A percentile compares a stretch with the other conserved stretches of the same genome.
Conservation (phyloP, 2,888 invertebrate genomes). For the Tetragonula carbonaria region DNA sequence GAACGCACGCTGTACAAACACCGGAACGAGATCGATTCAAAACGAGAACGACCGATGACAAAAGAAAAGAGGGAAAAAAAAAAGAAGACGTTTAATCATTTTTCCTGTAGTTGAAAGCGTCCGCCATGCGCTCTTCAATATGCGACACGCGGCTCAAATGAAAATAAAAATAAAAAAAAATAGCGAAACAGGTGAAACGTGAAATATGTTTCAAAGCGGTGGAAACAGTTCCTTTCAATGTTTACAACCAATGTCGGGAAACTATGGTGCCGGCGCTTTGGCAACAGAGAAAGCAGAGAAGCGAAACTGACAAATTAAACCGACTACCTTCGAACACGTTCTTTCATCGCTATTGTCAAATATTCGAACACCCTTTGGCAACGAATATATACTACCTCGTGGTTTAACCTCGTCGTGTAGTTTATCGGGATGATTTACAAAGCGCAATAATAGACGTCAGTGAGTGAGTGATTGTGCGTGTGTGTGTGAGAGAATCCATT, state of each 20-base stretch:
- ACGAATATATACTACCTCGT: background rate
- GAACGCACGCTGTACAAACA: too few relatives aligned
- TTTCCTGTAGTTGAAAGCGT: too few relatives aligned
- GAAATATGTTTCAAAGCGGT: background rate
- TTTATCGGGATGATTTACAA: background rate
- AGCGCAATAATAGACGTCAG: background rate
- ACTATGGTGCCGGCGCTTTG: background rate
- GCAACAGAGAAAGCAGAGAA: background rate
- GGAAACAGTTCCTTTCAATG: background rate
- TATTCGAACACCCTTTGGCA: background rate
- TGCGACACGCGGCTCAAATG: too few relatives aligned
- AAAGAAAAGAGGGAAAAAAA: background rate
- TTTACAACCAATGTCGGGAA: background rate
- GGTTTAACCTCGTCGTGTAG: background rate
- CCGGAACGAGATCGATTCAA: too few relatives aligned
- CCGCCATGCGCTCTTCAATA: too few relatives aligned
- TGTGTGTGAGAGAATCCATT: constrained; percentile 4
- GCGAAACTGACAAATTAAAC: background rate
- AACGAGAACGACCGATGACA: background rate
- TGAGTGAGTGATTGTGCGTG: too few relatives aligned
- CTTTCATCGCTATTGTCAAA: background rate
- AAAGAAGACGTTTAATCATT: background rate
- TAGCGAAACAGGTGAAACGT: background rate
- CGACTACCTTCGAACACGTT: background rate
- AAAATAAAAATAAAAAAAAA: too few relatives aligned